Evolutionary conservation across 2,113 vertebrate species (phyloP).

Genomic region (Azemiops feae): DNA sequence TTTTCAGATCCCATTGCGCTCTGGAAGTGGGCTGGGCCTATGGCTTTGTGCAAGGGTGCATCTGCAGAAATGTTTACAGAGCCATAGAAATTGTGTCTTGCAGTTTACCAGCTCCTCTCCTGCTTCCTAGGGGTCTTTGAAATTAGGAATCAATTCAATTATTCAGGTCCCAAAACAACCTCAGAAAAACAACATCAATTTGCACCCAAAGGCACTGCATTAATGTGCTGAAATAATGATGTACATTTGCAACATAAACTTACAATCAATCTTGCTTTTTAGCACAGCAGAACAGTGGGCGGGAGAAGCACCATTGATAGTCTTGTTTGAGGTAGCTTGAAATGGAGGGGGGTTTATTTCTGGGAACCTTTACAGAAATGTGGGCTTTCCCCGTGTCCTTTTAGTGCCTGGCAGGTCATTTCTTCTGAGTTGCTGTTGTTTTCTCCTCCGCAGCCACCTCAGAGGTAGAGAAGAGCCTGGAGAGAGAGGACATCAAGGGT

Average conservation of each 20-base stretch:
- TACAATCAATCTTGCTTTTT: constrained; percentile 64
- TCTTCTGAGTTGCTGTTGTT: background rate
- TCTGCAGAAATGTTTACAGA: fast-evolving
- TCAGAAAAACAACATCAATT: constrained; percentile 75
- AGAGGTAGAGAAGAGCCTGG: background rate
- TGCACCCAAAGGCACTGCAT: constrained; percentile 60
- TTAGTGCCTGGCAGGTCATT: background rate
- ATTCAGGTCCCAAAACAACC: constrained; percentile 72
- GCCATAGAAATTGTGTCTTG: fast-evolving
- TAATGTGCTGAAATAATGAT: constrained; percentile 70
- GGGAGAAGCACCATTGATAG: constrained; percentile 49
- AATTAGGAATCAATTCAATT: constrained; percentile 74
- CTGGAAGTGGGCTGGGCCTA: background rate
- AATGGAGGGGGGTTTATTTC: constrained; percentile 53
- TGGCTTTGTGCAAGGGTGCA: background rate
- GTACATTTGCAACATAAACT: constrained; percentile 63
- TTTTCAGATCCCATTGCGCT: background rate
- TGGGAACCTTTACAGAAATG: constrained; percentile 14
- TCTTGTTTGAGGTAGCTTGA: constrained; percentile 50
- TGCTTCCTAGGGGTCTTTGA: constrained; percentile 48
- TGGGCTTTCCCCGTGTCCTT: fast-evolving
- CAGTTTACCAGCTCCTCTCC: constrained; percentile 20
- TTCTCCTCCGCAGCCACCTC: fast-evolving
- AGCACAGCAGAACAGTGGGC: constrained; percentile 56
- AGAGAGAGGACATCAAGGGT: too few relatives aligned